Percentiles rank a stretch among this genome's conserved stretches.
Conservation (phyloP, 1,140 invertebrate genomes). For the Harlomillsia oculata region DNA sequence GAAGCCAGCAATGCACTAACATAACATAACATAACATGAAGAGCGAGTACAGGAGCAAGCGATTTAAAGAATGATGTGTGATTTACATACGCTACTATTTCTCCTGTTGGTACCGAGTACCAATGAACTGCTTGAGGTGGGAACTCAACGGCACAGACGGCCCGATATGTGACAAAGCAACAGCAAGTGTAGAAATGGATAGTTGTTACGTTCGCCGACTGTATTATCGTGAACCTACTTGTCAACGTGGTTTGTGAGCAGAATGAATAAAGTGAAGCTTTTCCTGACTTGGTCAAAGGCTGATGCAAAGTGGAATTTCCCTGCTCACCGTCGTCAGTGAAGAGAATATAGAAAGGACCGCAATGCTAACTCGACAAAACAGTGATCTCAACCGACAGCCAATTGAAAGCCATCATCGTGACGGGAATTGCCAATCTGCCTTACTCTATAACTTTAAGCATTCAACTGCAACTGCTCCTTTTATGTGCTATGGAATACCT, state of each 20-base stretch:
- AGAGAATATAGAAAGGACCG: conserved; percentile 8
- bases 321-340: background rate
- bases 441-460: too few relatives aligned
- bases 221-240: conserved; percentile 31
- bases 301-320: conserved; percentile 3
- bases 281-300: conserved; percentile 28
- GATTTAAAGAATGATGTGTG: too few relatives aligned
- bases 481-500: too few relatives aligned
- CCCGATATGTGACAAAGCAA: too few relatives aligned
- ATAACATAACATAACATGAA: too few relatives aligned
- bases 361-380: conserved; percentile 34
- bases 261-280: conserved; percentile 20
- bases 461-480: too few relatives aligned
- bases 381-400: conserved; percentile 30
- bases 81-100: too few relatives aligned
- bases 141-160: too few relatives aligned
- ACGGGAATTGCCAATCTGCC: conserved; percentile 25
- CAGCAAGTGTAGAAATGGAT: conserved; percentile 21
- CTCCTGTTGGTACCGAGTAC: too few relatives aligned
- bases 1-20: too few relatives aligned
- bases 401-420: conserved; percentile 33
- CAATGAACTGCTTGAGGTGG: too few relatives aligned
- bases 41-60: too few relatives aligned
- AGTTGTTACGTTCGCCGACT: conserved; percentile 24
- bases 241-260: conserved; percentile 27